Evolutionary conservation across 1,140 invertebrate species (phyloP), one percentile per base, ranked within the genome.

Genomic region (Caenorhabditis tropicalis): DNA sequence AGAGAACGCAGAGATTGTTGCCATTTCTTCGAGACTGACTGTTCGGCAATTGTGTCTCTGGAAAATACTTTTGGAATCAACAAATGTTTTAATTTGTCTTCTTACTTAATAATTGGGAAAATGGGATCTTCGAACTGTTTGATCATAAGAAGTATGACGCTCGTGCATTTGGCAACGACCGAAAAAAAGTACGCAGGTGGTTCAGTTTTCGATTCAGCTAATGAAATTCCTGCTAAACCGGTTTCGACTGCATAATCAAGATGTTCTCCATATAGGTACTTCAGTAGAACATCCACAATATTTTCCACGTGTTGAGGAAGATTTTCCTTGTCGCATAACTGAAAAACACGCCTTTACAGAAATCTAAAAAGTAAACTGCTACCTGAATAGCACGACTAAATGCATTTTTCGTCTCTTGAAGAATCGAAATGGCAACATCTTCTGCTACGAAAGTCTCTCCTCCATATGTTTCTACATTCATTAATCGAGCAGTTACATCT

Each of bases 361-460:
- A 7, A 24, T 24, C 9, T 27, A 6, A 27, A n/a, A 56, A 24
- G 9, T 15, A 27, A 27, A 10, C 29, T 21, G 27, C 15, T 39
- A 85, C 84, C 84, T 82, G 81, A 27, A 58, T 15, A 9, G 84
- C 80, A 24, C 84, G 53, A 27, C 15, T 31, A 21, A 82, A 96
- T 0, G 96, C 96, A 43, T 95, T 93, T 91, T 97, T 96, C 0
- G 95, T 95, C 91, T 98, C 95, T 91, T 96, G 95, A 16, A 99
- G 92, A 88, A 99, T 93, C 88, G 94, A 95, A 81, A 97, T 96
- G 0, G 96, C 96, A n/a, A 99, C 93, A 91, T 98, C 96, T 92
- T 98, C 96, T 0, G 96, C 98, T 1, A 99, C 93, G 91, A 99
- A 98, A 0, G 96, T 98, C 92, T 99, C 97, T 0, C 96, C 96